Evolutionary conservation across 2,113 vertebrate species (phyloP).

Genomic region (Entelurus aequoreus): DNA sequence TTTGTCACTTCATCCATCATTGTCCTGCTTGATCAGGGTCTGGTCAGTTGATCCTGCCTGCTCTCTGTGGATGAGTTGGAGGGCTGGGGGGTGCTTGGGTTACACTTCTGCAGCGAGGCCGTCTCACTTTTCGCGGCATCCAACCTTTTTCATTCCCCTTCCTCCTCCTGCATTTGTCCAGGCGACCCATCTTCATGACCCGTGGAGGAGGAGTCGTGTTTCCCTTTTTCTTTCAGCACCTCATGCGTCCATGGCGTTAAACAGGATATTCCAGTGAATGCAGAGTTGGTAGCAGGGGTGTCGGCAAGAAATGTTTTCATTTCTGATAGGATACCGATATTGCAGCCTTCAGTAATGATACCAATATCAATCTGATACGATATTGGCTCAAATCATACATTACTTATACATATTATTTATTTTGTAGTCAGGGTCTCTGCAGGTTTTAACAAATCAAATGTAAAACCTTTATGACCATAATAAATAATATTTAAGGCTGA

Average conservation of each 20-base stretch:
- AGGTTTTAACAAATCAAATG: too few relatives aligned
- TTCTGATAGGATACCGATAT: too few relatives aligned
- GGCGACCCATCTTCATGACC: conserved; percentile 68
- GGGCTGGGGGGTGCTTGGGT: conserved; percentile 52
- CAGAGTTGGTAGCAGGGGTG: neutral
- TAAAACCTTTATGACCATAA: too few relatives aligned
- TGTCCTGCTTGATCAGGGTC: conserved; percentile 67
- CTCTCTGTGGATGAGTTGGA: conserved; percentile 41
- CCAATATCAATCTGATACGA: too few relatives aligned
- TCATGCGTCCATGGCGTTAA: neutral
- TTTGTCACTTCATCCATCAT: conserved; percentile 21
- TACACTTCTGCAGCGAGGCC: conserved; percentile 66
- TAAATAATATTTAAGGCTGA: too few relatives aligned
- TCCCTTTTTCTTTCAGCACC: conserved; percentile 29
- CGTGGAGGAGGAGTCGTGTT: conserved; percentile 57
- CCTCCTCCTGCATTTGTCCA: conserved; percentile 48
- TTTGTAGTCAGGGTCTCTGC: too few relatives aligned
- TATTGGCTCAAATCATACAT: too few relatives aligned
- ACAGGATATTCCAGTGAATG: neutral
- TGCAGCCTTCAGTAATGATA: too few relatives aligned
- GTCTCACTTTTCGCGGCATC: conserved; percentile 67
- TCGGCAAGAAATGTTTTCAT: too few relatives aligned
- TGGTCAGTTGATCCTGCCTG: conserved; percentile 58
- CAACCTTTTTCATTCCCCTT: conserved; percentile 56
- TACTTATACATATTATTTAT: too few relatives aligned